Evolutionary conservation across 2,888 invertebrate species (phyloP).

Genomic region (Acleris cristana): DNA sequence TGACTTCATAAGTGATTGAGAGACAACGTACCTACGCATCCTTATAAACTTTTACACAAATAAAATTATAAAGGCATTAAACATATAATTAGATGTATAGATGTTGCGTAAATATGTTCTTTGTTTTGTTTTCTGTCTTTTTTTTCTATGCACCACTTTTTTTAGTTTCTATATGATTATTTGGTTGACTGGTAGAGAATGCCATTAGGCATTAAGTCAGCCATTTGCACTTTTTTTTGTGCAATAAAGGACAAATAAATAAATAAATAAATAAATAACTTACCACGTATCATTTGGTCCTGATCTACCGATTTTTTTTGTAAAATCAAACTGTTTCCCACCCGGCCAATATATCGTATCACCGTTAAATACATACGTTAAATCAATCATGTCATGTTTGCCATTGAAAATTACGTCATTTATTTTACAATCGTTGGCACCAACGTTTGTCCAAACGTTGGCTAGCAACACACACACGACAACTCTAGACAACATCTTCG

Average conservation of each 20-base stretch:
- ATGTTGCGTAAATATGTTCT: too few species aligned
- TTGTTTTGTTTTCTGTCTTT: too few species aligned
- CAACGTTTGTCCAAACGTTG: conserved; percentile 9
- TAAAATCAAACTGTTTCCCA: conserved; percentile 53
- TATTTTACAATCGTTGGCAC: conserved; percentile 41
- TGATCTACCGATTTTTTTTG: conserved; percentile 49
- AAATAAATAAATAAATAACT: too few species aligned
- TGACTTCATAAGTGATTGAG: too few species aligned
- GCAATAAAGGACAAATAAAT: too few species aligned
- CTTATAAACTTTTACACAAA: neutral
- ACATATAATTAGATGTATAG: too few species aligned
- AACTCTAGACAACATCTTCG: conserved; percentile 10
- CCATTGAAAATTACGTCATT: conserved; percentile 57
- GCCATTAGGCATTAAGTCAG: too few species aligned
- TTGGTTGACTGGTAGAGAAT: too few species aligned
- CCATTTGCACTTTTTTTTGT: too few species aligned
- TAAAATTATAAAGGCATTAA: neutral
- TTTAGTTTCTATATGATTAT: too few species aligned
- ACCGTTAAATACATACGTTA: conserved; percentile 61
- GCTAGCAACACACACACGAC: conserved; percentile 9
- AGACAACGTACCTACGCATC: too few species aligned
- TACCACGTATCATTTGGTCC: conserved; percentile 54
- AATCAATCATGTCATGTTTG: conserved; percentile 63
- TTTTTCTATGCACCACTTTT: too few species aligned
- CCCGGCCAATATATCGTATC: conserved; percentile 61